These are phyloP conservation scores for Halcyon malimbica DNA, from an alignment of 2,113 vertebrate species.

Conservation along the genomic window DNA sequence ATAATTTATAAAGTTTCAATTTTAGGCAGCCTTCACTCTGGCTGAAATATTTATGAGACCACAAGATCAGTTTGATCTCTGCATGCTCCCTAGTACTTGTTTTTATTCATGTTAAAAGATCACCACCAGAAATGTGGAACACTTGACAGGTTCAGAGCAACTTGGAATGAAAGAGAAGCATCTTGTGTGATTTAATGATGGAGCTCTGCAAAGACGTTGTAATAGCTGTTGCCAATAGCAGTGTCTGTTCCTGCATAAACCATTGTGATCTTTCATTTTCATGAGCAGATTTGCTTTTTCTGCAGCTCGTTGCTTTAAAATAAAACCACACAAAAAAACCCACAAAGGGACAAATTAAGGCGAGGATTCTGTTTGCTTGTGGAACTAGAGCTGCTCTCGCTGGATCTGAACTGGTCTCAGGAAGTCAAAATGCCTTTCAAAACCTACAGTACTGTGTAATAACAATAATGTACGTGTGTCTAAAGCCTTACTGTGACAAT, in stretches of 20 bases:
- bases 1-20: not conserved
- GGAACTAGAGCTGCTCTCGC: not conserved
- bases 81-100: not conserved
- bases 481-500: constrained; percentile 70
- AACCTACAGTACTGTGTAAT: not conserved
- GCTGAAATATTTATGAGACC: constrained; percentile 25
- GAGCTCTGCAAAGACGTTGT: not conserved
- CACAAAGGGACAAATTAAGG: not conserved
- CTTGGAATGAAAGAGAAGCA: not conserved
- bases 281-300: constrained; percentile 24
- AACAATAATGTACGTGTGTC: not conserved
- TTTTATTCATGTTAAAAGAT: constrained; percentile 19
- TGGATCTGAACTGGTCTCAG: not conserved
- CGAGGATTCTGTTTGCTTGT: not conserved
- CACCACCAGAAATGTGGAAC: not conserved
- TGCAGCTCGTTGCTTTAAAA: not conserved
- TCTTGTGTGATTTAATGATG: not conserved
- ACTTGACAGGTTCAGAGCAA: constrained; percentile 13
- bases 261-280: not conserved
- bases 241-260: constrained; percentile 3
- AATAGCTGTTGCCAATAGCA: constrained; percentile 36
- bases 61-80: not conserved
- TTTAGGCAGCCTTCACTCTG: not conserved
- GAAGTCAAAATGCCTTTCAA: not conserved
- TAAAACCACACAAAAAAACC: not conserved